A percentile compares a stretch with the other conserved stretches of the same genome.
These are phyloP conservation scores for Lepilemur septentrionalis DNA, from an alignment of 2,797 vertebrate genomes.

Conservation along the genomic window DNA sequence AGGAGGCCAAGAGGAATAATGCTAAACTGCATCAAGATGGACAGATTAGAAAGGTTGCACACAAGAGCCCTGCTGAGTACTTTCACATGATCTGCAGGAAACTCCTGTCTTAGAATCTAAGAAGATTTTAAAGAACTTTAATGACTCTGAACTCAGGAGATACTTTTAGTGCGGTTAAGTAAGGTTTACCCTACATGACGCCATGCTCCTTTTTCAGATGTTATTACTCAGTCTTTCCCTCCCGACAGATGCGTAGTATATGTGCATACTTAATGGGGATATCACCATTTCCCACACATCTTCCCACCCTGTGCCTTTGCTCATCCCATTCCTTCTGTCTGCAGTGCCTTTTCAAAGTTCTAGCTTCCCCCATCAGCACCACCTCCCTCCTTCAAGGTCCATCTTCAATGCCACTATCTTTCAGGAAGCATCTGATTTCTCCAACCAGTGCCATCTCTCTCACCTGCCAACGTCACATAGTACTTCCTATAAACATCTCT, in stretches of 20 bases:
- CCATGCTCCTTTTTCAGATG: not conserved
- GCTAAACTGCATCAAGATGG: not conserved
- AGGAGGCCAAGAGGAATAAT: not conserved
- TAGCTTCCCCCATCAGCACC: not conserved
- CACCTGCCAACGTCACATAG: not conserved
- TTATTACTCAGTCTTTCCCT: not conserved
- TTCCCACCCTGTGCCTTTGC: not conserved
- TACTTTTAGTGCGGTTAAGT: not conserved
- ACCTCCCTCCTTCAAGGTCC: too few relatives aligned
- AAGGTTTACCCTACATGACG: not conserved
- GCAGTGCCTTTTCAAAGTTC: not conserved
- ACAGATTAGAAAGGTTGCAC: not conserved
- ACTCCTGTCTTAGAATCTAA: not conserved
- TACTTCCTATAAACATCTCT: not conserved
- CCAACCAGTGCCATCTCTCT: too few relatives aligned
- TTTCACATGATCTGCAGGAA: not conserved
- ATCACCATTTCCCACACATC: not conserved
- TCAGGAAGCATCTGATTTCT: not conserved
- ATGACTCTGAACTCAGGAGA: not conserved
- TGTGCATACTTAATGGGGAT: not conserved
- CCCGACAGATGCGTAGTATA: rapidly evolving
- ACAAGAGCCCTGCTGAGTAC: rapidly evolving
- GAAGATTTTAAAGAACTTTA: not conserved
- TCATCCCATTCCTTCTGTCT: not conserved
- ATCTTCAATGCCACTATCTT: not conserved